Evolutionary conservation across 37 sponge, comb jelly and placozoan genomes (phyloP), one percentile per base, ranked within the genome.

Genomic region (Petrosia ficiformis): DNA sequence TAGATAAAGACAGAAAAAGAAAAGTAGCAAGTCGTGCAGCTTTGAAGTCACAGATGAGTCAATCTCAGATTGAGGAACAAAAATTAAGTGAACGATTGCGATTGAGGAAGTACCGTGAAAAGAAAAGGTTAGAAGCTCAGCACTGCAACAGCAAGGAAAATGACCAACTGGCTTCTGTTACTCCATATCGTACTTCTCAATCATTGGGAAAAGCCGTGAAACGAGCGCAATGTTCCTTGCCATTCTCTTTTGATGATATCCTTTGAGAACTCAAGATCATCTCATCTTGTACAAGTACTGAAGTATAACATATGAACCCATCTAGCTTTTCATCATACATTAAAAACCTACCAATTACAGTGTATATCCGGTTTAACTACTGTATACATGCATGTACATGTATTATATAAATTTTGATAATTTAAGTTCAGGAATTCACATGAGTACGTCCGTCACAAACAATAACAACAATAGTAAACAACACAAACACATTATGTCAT

Each of bases 1-100:
- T 68, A 26, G 8, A 79, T n/a, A 79, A 79, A 39, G 71, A 79
- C 28, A 69, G 60, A 35, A 32, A 68, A 69, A 1, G 71, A 68
- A 79, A 76, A 39, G 67, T 43, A 34, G 28, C 8, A 5, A 31
- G 40, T 28, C 38, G 80, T 26, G 57, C 59, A 66, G 56, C 52
- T 36, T 21, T 38, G 30, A 79, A 42, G 26, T 3, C n/a, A 1
- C 31, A 19, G 57, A 69, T 69, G 71, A 69, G 58, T 22, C 22
- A 21, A 56, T 19, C 57, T 31, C 59, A 79, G 39, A 1, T 68
- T 36, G 57, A 78, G 38, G 80, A 79, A 56, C 71, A 79, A 25
- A 52, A 43, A 4, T 14, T 57, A 39, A 26, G 34, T 35, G 70
- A 68, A 28, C 2, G 70, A 39, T 6, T 28, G 4, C 37, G 36